Evolutionary conservation across 2,888 invertebrate genomes (phyloP), one percentile per base, ranked within the genome.

Genomic region (Anaspis maculata): DNA sequence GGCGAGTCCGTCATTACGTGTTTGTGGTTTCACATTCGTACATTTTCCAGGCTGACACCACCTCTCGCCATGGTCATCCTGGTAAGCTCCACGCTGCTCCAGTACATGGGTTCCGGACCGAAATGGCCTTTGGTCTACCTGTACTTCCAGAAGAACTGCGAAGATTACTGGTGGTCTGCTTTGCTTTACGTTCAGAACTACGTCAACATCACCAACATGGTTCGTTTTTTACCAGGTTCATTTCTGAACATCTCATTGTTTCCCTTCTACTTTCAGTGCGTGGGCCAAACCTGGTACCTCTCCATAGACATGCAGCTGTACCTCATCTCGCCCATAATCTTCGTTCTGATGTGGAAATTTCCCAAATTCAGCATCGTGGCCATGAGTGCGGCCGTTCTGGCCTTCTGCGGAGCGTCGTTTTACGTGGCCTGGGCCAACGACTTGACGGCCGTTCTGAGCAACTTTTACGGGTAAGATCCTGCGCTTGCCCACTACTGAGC

Each of bases 251-350:
- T 19, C 2, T 23, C 37, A 26, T 21, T 32, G 51, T 51, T 6
- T n/a, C n/a, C n/a, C n/a, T n/a, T 19, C 19, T 6, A 19, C 19
- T 19, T n/a, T n/a, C 9, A 59, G 58, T 76, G 76, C 48, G 52
- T 74, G 15, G 63, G 63, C 13, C 74, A 74, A 45, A 67, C 72
- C 1, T 76, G 76, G 76, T 76, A 75, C 46, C 52, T 76, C 16
- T 64, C 71, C 3, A 71, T 74, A 5, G 75, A 76, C 44, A 74
- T 73, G 55, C 75, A 76, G 48, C 49, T 75, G 13, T 75, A 70
- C 47, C 56, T 71, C 44, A 37, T 73, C 6, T 51, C 58, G 3
- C 57, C 75, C 3, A 39, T 74, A 2, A 57, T 76, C 33, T 57
- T 76, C 3, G 67, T 69, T 34, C 67, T 71, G 1, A 45, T 74